Conservation (phyloP, 2,888 invertebrate species). For the Leptodirus hochenwartii region DNA sequence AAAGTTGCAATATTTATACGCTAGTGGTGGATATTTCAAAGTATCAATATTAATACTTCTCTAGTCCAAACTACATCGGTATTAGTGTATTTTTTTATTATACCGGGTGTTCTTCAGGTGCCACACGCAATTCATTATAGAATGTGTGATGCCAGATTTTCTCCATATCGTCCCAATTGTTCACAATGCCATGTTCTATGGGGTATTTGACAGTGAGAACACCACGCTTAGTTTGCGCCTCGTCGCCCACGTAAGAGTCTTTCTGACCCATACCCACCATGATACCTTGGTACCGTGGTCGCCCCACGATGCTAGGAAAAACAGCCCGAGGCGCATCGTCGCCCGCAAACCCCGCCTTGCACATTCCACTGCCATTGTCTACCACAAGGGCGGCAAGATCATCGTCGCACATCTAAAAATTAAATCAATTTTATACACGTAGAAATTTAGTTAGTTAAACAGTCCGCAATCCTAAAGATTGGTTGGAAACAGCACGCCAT, state of each 20-base stretch:
- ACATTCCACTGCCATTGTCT: slow-evolving; percentile 97
- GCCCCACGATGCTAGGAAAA: slow-evolving; percentile 89
- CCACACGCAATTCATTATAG: slow-evolving; percentile 62
- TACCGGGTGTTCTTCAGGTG: slow-evolving; percentile 65
- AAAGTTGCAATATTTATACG: too few species aligned
- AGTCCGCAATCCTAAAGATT: too few species aligned
- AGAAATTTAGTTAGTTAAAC: too few species aligned
- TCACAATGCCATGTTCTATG: slow-evolving; percentile 58
- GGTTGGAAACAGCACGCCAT: too few species aligned
- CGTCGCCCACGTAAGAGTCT: slow-evolving; percentile 37
- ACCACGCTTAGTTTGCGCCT: slow-evolving; percentile 36
- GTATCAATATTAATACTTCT: too few species aligned
- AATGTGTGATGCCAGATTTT: slow-evolving; percentile 78
- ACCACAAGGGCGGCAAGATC: slow-evolving; percentile 86
- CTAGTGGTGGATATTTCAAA: too few species aligned
- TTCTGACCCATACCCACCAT: slow-evolving; percentile 29
- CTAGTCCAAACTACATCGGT: too few species aligned
- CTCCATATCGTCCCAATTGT: slow-evolving; percentile 78
- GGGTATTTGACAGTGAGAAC: slow-evolving; percentile 48
- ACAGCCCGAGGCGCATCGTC: slow-evolving; percentile 91
- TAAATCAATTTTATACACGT: too few species aligned
- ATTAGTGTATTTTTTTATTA: too few species aligned
- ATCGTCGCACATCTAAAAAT: slow-evolving; percentile 82
- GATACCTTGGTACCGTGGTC: slow-evolving; percentile 54
- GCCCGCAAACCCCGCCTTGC: slow-evolving; percentile 93